Evolutionary conservation across 2,888 invertebrate species (phyloP), one percentile per base, ranked within the genome.

Genomic region (Noctuana brunneofusca): DNA sequence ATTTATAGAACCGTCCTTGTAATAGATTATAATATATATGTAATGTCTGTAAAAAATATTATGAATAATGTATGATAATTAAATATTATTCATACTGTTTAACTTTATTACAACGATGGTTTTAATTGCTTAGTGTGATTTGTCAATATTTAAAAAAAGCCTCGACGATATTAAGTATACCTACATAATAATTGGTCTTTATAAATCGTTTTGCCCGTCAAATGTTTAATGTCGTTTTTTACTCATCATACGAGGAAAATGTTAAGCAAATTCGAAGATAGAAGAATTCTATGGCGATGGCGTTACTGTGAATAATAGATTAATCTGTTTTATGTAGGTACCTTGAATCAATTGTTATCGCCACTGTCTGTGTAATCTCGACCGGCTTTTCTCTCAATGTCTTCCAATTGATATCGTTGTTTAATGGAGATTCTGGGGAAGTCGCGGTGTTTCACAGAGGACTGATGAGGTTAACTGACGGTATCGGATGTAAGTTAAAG

Each of bases 311-410:
- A 43, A 43, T 43, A 18, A 3, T 11, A 18, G 11, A 18, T 43
- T 43, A 62, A 62, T 66, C 46, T 64, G 63, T 76, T 75, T 68
- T 68, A 66, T 68, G 64, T 85, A 18, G 43, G 43, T 43, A 88
- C 89, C 87, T 89, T 89, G 89, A 84, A 80, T 79, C 75, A 80
- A 81, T 79, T 78, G 76, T 76, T 74, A 75, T 71, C 75, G 67
- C 71, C 68, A 67, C 69, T 62, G 68, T 73, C 71, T 71, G 75
- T 70, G 74, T 75, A 73, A 71, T 73, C 72, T 73, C 68, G 67
- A 68, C 66, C 22, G 53, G 63, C 43, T 63, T 58, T 64, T 63
- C 58, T 63, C 58, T 66, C 46, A 64, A 35, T 69, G 54, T 71
- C 63, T 67, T 67, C 58, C 63, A 69, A 66, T 59, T 53, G 63